Evolutionary conservation across 2,113 vertebrate species (phyloP), one percentile per base, ranked within the genome.

Genomic region (Athene noctua): DNA sequence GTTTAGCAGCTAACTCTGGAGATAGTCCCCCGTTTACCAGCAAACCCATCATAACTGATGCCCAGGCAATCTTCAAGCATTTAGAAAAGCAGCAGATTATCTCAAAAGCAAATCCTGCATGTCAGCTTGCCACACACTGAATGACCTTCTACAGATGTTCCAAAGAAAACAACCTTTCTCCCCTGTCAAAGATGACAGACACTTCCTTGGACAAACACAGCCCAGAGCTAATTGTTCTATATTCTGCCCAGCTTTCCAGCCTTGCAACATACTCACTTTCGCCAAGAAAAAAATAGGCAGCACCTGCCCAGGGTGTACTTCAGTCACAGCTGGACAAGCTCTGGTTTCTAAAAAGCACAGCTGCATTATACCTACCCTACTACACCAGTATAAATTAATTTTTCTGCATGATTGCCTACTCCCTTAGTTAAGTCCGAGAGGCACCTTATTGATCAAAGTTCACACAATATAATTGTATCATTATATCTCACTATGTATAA

Each of bases 41-140:
- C 30, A 74, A 91, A 68, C 9, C 34, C 15, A 66, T 34, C 15
- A 4, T 14, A 72, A 62, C 16, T 20, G 20, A 58, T 13, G 17
- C 32, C 62, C 1, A 1, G 17, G 27, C 30, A 75, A 54, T 16
- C 34, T 79, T 54, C 55, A 62, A 49, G 61, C 9, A 49, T 13
- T 49, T 2, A 61, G 46, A 85, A 71, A 71, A 85, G 57, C 40
- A 66, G 34, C 17, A 29, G 54, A 57, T 26, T 11, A 55, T 22
- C 62, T 70, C 46, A 49, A 55, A 38, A 38, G n/a, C 62, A n/a
- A 25, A 27, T 23, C 58, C 63, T 70, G n/a, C 46, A 16, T 1
- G 1, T 38, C 0, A 0, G 15, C n/a, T 5, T 54, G 78, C 29
- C 42, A 63, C 30, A 46, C 12, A 13, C 7, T 4, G 3, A 63